Conservation (phyloP, 2,113 vertebrate species). For the Otolemur garnettii region DNA sequence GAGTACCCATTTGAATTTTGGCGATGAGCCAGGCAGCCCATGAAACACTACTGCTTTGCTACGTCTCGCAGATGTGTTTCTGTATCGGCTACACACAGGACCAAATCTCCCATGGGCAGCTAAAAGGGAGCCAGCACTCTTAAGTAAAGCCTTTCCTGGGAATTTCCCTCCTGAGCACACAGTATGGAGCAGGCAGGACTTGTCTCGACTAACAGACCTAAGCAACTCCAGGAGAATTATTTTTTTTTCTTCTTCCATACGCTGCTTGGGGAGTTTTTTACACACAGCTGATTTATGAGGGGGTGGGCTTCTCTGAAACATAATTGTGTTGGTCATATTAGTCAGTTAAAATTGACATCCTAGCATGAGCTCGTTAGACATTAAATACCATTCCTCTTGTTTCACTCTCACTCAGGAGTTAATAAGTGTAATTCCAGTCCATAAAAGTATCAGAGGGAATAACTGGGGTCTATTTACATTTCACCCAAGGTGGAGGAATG, state of each 20-base stretch:
- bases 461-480: background rate
- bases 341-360: background rate
- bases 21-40: background rate
- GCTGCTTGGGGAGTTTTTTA: background rate
- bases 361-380: background rate
- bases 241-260: background rate
- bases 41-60: background rate
- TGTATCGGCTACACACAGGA: background rate
- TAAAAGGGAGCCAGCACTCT: background rate
- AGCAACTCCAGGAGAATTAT: background rate
- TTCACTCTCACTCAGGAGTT: background rate
- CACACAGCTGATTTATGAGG: background rate
- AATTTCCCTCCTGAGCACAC: rapidly evolving
- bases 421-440: background rate
- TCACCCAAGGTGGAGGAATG: background rate
- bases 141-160: background rate
- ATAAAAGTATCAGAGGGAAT: background rate
- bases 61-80: background rate
- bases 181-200: rapidly evolving
- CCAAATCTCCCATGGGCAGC: background rate
- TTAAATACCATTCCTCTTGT: background rate
- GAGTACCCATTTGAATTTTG: background rate
- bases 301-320: background rate
- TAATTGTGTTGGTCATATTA: constrained; percentile 10
- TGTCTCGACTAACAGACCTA: background rate